phyloP scores from a whole-genome alignment of 2,113 vertebrate species.

The Perognathus longimembris region DNA sequence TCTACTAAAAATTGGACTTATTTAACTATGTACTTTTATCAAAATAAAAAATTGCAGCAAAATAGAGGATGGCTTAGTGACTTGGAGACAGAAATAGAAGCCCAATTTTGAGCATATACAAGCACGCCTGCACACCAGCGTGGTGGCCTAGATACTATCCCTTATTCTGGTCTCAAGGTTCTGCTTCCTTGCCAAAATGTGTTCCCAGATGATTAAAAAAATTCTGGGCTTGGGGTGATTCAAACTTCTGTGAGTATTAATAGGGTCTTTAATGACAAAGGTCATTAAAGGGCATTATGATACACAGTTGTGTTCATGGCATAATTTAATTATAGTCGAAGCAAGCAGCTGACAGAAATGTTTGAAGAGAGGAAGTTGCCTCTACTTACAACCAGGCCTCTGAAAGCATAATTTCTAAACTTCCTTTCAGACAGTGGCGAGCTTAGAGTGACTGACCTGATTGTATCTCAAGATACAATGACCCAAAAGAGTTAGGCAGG shows the following conservation, averaged over 20 bases:
- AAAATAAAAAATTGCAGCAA: constrained; percentile 23
- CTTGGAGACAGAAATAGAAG: not conserved
- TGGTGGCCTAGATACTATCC: not conserved
- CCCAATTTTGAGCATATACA: not conserved
- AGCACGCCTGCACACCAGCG: not conserved
- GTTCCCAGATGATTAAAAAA: not conserved
- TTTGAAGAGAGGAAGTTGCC: not conserved
- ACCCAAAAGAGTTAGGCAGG: not conserved
- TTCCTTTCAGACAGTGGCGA: not conserved
- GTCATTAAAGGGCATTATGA: not conserved
- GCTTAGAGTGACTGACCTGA: not conserved
- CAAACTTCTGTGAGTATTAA: not conserved
- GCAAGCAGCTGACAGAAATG: not conserved
- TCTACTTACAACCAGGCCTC: not conserved
- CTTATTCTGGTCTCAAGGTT: not conserved
- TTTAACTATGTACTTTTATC: constrained; percentile 3
- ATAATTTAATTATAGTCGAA: not conserved
- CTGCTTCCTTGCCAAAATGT: not conserved
- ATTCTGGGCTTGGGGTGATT: not conserved
- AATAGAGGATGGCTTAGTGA: not conserved
- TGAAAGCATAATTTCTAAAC: not conserved
- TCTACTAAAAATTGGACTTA: constrained; percentile 30
- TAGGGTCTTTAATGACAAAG: not conserved
- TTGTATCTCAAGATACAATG: not conserved
- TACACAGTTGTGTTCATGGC: not conserved